A percentile compares a stretch with the other conserved stretches of the same genome.
phyloP scores from a whole-genome alignment of 2,797 vertebrate species.

The Sebastes wilsoni region DNA sequence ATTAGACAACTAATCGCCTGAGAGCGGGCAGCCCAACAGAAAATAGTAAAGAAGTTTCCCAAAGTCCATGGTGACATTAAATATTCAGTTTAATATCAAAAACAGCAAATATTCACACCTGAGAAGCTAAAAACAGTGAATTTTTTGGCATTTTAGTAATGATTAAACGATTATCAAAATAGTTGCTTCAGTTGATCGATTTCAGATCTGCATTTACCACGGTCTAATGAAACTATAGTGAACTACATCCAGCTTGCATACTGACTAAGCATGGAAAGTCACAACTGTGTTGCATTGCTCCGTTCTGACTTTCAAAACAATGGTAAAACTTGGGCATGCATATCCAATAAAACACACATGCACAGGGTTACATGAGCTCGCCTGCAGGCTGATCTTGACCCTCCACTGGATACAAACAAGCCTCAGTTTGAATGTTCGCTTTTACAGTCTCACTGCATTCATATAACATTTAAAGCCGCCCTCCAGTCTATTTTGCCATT shows the following conservation, averaged over 20 bases:
- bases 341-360: constrained; percentile 39
- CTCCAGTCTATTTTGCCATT: too few species aligned
- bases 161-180: neutral
- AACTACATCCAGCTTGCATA: neutral
- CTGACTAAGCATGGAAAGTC: neutral
- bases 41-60: too few species aligned
- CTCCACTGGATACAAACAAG: neutral
- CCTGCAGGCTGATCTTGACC: constrained; percentile 9
- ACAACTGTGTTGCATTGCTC: neutral
- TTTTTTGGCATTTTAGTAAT: too few species aligned
- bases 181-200: neutral
- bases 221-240: neutral
- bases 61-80: too few species aligned
- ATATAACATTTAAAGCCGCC: neutral
- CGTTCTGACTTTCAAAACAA: neutral
- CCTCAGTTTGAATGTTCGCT: neutral
- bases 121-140: too few species aligned
- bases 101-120: too few species aligned
- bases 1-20: accelerated
- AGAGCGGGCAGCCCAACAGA: too few species aligned
- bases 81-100: too few species aligned
- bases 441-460: neutral
- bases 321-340: constrained; percentile 16
- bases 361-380: neutral
- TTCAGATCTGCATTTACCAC: neutral